Percentiles rank a stretch among this genome's conserved stretches.
Evolutionary conservation across 2,797 vertebrate species (phyloP).

Genomic region (Nannoperca obscura): DNA sequence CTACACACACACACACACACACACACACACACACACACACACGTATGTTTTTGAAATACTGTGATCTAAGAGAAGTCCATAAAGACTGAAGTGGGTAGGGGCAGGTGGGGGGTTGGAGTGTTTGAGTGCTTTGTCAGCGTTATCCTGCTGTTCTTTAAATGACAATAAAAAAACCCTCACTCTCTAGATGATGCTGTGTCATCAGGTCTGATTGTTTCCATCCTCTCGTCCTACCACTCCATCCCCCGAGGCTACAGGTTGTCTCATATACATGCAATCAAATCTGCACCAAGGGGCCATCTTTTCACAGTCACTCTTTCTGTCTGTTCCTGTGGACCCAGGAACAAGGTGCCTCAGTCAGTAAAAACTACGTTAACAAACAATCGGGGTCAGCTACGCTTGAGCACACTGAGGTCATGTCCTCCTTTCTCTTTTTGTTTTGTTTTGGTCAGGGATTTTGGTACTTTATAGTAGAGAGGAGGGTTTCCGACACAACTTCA

Average conservation of each 20-base stretch:
- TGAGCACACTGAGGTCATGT: constrained; percentile 3
- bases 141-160: constrained; percentile 69
- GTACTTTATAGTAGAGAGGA: not conserved
- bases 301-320: constrained; percentile 31
- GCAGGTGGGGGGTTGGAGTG: constrained; percentile 17
- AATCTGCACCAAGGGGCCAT: constrained; percentile 38
- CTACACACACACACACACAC: constrained; percentile 18
- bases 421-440: not conserved
- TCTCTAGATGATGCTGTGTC: constrained; percentile 73
- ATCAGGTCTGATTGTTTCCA: constrained; percentile 73
- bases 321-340: constrained; percentile 8
- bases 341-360: not conserved
- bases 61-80: constrained; percentile 40
- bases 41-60: constrained; percentile 39
- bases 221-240: constrained; percentile 47
- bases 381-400: not conserved
- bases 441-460: not conserved
- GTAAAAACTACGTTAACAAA: not conserved
- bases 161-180: constrained; percentile 51
- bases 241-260: constrained; percentile 60
- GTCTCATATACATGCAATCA: constrained; percentile 49
- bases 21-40: constrained; percentile 19
- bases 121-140: constrained; percentile 71
- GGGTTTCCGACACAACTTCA: not conserved
- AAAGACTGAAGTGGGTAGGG: constrained; percentile 40